These are phyloP conservation scores for Meandrina meandrites DNA, from an alignment of 92 coral and sea anemone genomes.

Conservation along the genomic window DNA sequence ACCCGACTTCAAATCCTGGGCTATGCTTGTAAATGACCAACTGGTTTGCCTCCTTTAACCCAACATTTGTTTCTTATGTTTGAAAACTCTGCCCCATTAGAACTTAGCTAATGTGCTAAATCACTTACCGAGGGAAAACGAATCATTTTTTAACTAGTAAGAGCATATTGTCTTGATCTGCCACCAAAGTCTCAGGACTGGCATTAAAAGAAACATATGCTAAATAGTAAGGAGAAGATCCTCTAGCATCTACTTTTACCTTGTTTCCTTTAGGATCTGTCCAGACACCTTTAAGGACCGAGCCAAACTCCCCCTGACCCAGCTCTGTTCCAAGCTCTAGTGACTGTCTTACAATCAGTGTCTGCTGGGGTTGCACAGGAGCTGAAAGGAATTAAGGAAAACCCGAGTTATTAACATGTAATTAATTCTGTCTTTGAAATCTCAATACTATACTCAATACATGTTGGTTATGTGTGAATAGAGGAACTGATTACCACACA, in stretches of 20 bases:
- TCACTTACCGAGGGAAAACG: no score
- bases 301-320: conserved; percentile 99
- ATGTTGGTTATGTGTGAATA: background rate
- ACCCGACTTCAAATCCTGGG: no score
- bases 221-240: background rate
- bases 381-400: background rate
- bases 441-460: background rate
- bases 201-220: background rate
- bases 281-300: conserved; percentile 97
- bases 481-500: background rate
- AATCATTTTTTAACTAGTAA: no score
- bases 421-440: no score
- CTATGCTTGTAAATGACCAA: no score
- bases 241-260: conserved; percentile 37
- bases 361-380: conserved; percentile 67
- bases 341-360: conserved; percentile 73
- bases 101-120: no score
- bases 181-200: background rate
- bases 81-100: no score
- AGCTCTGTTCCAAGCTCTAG: conserved; percentile 88
- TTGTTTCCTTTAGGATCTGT: conserved; percentile 84
- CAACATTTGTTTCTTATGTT: no score
- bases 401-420: no score
- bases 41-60: no score
- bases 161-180: background rate